Evolutionary conservation across 1,140 invertebrate genomes (phyloP).

Genomic region (Callitettix versicolor): DNA sequence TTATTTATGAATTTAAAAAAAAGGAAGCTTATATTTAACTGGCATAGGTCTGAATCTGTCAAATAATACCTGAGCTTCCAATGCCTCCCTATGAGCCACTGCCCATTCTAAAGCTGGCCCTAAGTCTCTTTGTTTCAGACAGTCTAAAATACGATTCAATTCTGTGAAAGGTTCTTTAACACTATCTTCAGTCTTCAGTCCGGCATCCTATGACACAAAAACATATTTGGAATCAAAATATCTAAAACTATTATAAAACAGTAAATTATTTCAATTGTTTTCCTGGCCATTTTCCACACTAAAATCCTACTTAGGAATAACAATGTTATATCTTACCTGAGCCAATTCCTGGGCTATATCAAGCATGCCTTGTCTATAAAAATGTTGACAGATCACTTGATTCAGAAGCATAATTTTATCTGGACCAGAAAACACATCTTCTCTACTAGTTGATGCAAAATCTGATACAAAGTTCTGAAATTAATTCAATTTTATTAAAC

Average conservation of each 20-base stretch:
- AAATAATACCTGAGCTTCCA: constrained; percentile 48
- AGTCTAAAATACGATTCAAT: constrained; percentile 73
- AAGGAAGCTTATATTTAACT: no score
- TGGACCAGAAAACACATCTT: constrained; percentile 70
- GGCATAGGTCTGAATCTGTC: no score
- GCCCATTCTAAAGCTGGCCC: constrained; percentile 74
- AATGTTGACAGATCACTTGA: constrained; percentile 93
- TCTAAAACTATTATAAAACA: not conserved
- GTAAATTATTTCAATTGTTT: not conserved
- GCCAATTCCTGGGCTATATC: constrained; percentile 78
- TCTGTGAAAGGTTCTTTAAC: constrained; percentile 75
- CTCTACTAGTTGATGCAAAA: constrained; percentile 77
- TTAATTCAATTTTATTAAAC: constrained; percentile 13
- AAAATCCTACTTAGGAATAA: no score
- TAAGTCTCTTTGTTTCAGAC: constrained; percentile 64
- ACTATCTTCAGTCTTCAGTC: constrained; percentile 52
- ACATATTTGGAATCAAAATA: not conserved
- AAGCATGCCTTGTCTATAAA: constrained; percentile 84
- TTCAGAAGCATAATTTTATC: constrained; percentile 76
- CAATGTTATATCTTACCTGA: no score
- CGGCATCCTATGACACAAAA: constrained; percentile 51
- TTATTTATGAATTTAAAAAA: no score
- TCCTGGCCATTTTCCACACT: no score
- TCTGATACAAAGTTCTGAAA: constrained; percentile 79
- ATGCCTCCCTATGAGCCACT: constrained; percentile 46